phyloP scores from a whole-genome alignment of 2,888 invertebrate species.

The Selenia dentaria region DNA sequence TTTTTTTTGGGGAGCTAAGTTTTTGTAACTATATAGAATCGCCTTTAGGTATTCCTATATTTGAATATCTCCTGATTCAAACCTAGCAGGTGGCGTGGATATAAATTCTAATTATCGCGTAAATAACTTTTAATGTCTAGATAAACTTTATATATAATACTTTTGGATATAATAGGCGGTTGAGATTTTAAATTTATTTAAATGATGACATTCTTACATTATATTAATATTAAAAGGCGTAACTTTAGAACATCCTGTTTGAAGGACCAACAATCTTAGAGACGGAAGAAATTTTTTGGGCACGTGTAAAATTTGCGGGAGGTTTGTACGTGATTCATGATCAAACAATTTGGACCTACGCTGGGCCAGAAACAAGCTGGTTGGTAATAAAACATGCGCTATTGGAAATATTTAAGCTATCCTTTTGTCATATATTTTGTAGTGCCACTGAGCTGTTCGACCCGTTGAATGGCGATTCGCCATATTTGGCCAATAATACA shows the following conservation, averaged over 20 bases:
- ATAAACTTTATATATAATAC: constrained; percentile 2
- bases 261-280: constrained; percentile 5
- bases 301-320: background rate
- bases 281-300: constrained; percentile 15
- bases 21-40: no score
- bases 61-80: background rate
- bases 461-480: no score
- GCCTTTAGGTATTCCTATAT: no score
- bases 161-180: constrained; percentile 3
- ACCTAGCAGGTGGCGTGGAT: constrained; percentile 6
- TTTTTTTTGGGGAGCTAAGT: no score
- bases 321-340: no score
- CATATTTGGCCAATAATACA: no score
- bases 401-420: no score
- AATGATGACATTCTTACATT: constrained; percentile 27
- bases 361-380: no score
- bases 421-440: no score
- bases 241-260: constrained; percentile 28
- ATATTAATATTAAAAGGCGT: constrained; percentile 26
- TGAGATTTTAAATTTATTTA: constrained; percentile 18
- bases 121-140: constrained; percentile 18
- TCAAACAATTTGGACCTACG: no score
- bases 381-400: no score
- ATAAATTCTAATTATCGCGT: constrained; percentile 8
- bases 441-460: no score